phyloP scores from a whole-genome alignment of 2,797 vertebrate species.

The Hoplostethus atlanticus region DNA sequence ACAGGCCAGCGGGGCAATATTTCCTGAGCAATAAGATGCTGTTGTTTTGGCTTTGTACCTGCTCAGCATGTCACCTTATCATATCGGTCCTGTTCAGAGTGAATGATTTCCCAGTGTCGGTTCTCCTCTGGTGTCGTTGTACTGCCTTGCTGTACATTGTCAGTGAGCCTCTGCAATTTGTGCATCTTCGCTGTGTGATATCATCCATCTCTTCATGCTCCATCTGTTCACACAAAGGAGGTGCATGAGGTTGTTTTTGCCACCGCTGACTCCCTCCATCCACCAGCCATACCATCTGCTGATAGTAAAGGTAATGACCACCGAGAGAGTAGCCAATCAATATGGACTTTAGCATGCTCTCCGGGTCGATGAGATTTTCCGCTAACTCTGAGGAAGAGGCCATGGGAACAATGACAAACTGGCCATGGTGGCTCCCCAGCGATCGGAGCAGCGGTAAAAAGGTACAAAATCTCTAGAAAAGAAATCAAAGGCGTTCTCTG shows the following conservation, averaged over 20 bases:
- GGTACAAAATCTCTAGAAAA: not conserved
- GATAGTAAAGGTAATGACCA: constrained; percentile 61
- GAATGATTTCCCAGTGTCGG: not conserved
- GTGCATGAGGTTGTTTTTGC: constrained; percentile 16
- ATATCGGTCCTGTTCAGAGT: constrained; percentile 20
- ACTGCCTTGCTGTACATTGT: constrained; percentile 7
- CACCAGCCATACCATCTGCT: constrained; percentile 45
- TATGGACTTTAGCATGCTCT: constrained; percentile 31
- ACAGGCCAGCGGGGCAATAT: not conserved
- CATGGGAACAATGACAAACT: constrained; percentile 31
- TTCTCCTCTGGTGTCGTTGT: not conserved
- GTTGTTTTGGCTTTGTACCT: not conserved
- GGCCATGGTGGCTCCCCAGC: constrained; percentile 1
- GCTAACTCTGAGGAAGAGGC: constrained; percentile 23
- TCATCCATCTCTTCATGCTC: constrained; percentile 49
- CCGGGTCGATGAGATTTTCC: constrained; percentile 52
- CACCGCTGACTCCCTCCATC: constrained; percentile 53
- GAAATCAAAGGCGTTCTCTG: not conserved
- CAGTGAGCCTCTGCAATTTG: constrained; percentile 30
- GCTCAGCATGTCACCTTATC: constrained; percentile 13
- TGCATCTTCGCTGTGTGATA: constrained; percentile 48
- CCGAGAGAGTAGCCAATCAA: constrained; percentile 57
- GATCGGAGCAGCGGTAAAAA: not conserved
- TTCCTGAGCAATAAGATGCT: not conserved
- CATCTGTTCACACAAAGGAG: constrained; percentile 69